Evolutionary conservation across 2,113 vertebrate genomes (phyloP).

Genomic region (Mobula hypostoma): DNA sequence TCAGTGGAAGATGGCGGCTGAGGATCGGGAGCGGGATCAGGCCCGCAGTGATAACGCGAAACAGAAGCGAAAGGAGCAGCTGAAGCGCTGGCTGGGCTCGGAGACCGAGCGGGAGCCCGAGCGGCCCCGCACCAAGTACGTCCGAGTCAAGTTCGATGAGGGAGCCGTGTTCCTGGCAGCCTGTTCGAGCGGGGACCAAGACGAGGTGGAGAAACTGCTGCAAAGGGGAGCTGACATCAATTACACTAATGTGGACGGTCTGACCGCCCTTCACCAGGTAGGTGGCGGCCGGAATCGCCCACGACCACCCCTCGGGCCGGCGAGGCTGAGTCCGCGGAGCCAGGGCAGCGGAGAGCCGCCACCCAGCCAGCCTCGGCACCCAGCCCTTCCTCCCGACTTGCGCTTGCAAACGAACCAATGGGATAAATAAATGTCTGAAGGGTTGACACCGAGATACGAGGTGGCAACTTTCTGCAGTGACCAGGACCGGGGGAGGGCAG

Average conservation of each 20-base stretch:
- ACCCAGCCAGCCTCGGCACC: too few relatives aligned
- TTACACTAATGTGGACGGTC: slow-evolving; percentile 69
- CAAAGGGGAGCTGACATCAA: slow-evolving; percentile 70
- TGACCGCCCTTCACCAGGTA: slow-evolving; percentile 73
- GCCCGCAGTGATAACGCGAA: slow-evolving; percentile 71
- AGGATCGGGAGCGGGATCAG: slow-evolving; percentile 54
- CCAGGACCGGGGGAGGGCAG: not conserved
- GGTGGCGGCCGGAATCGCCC: not conserved
- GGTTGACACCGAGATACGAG: too few relatives aligned
- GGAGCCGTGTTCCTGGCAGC: slow-evolving; percentile 75
- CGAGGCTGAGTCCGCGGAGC: too few relatives aligned
- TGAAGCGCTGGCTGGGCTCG: slow-evolving; percentile 65
- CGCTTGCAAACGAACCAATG: too few relatives aligned
- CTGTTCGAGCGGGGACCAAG: slow-evolving; percentile 70
- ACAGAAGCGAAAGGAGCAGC: slow-evolving; percentile 68
- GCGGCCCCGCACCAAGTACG: slow-evolving; percentile 49
- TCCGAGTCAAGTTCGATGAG: slow-evolving; percentile 65
- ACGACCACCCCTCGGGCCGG: not conserved
- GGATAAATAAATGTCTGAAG: too few relatives aligned
- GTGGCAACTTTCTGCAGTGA: too few relatives aligned
- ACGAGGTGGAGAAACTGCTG: slow-evolving; percentile 66
- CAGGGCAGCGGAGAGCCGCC: too few relatives aligned
- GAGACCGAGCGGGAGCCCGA: slow-evolving; percentile 59
- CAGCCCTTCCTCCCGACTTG: too few relatives aligned
- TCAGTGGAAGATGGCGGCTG: slow-evolving; percentile 69